phyloP scores from a whole-genome alignment of 1,140 invertebrate genomes.

The Drosophila leontia region DNA sequence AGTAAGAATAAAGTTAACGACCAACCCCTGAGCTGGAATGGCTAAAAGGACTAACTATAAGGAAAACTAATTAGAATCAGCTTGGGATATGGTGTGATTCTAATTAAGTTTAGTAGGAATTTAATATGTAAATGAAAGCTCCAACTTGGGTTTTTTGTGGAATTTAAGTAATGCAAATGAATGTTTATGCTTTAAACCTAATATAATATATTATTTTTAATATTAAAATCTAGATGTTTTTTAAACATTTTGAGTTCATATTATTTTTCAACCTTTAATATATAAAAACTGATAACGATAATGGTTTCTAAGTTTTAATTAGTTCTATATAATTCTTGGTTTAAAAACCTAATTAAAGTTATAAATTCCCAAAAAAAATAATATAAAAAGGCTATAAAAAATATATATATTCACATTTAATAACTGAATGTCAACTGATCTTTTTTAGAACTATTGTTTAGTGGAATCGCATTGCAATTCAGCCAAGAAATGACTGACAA shows the following conservation, averaged over 20 bases:
- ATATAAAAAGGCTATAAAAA: not conserved
- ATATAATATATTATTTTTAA: not conserved
- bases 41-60: constrained; percentile 4
- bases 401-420: not conserved
- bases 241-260: not conserved
- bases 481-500: not conserved
- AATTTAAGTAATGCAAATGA: not conserved
- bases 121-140: not conserved
- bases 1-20: constrained; percentile 20
- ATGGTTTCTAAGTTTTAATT: too few species aligned
- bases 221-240: not conserved
- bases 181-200: not conserved
- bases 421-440: not conserved
- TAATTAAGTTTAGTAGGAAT: not conserved
- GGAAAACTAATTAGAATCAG: constrained; percentile 7
- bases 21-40: constrained; percentile 26
- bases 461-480: not conserved
- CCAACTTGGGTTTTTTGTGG: not conserved
- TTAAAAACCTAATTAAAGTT: not conserved
- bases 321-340: not conserved
- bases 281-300: not conserved
- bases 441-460: not conserved
- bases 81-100: not conserved
- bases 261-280: not conserved
- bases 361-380: not conserved